Base-by-base conservation (phyloP, 2,888 invertebrate genomes). In the Oxyscelio sp. region DNA sequence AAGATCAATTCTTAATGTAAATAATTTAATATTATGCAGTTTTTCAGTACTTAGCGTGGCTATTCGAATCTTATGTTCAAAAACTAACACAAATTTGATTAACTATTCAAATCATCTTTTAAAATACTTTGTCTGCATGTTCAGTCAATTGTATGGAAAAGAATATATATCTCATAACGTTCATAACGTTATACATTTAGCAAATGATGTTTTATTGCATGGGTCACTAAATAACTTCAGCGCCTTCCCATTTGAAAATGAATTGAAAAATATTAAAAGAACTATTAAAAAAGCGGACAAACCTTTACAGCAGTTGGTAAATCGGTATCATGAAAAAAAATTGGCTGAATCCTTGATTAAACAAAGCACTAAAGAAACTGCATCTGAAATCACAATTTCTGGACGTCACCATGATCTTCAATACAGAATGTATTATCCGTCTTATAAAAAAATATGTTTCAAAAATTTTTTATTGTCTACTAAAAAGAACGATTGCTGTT, bases 21-120 rank as follows among this genome's bases (percentile, higher is more conserved):
- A 77, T 6, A 3, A 27, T 27, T 5, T 5, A 1, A 22, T 68
- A 15, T 89, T 86, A 48, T 19, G 45, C 13, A 85, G 88, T 65
- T 90, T 89, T 68, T 27, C 87, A n/a, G 9, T 75, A 13, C 48
- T 89, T 9, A 83, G 85, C 58, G 50, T 61, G 50, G 87, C 86
- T 17, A 81, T 88, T 24, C 27, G 52, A n/a, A 15, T 27, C 4
- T 27, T 54, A 27, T 54, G 52, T 15, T 52, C 24, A n/a, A n/a
- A 24, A 24, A 24, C n/a, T 13, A 27, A 52, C n/a, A 4, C 4
- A 13, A 24, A 52, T 52, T 13, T n/a, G 22, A 2, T 52, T 11
- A 11, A 22, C 3, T 52, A 52, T 27, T 13, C 24, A 11, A 66
- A 71, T 48, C 83, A 88, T 34, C n/a, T 52, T 24, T 27, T 68